Evolutionary conservation across 2,113 vertebrate genomes (phyloP), one percentile per base, ranked within the genome.

Genomic region (Atlantisia rogersi): DNA sequence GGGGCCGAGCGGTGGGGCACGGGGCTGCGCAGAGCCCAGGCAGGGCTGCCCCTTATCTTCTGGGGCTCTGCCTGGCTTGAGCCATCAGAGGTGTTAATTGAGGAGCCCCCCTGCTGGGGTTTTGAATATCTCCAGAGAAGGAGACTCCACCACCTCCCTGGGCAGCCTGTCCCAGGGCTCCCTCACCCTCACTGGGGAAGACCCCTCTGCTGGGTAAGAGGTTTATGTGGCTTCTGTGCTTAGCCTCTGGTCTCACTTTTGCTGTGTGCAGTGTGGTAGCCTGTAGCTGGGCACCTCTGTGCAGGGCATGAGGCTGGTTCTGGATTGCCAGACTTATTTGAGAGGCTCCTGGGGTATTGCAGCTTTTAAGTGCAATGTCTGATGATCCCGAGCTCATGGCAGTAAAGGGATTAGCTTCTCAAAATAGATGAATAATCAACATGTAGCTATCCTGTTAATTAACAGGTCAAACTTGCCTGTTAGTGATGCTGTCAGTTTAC

Each of bases 231-330:
- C 22, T 42, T 5, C 62, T 3, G 0, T 7, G 46, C 42, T 16
- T 7, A 7, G 21, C 6, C 15, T 35, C 52, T 12, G 62, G n/a
- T 56, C 17, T 37, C 0, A 28, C 12, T 19, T 22, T 12, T 9
- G 14, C 32, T 7, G 39, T 55, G 63, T 0, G 5, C 8, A 55
- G 59, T 60, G 0, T 6, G 31, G 2, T 9, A 2, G 6, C 32
- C 11, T 7, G 12, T 10, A 39, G n/a, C 48, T 8, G 15, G 68
- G 7, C 24, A 3, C n/a, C 17, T 13, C 15, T 7, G 18, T 28
- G 35, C 26, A 1, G 60, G 2, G 7, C 0, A 0, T 14, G 1
- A 13, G 12, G 21, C 59, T 65, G 0, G 0, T 19, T 28, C 37
- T 24, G 10, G 14, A 2, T 21, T 7, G 2, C 32, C 63, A 4